Base-by-base conservation (phyloP, 2,113 vertebrate genomes). In the Calypte anna region DNA sequence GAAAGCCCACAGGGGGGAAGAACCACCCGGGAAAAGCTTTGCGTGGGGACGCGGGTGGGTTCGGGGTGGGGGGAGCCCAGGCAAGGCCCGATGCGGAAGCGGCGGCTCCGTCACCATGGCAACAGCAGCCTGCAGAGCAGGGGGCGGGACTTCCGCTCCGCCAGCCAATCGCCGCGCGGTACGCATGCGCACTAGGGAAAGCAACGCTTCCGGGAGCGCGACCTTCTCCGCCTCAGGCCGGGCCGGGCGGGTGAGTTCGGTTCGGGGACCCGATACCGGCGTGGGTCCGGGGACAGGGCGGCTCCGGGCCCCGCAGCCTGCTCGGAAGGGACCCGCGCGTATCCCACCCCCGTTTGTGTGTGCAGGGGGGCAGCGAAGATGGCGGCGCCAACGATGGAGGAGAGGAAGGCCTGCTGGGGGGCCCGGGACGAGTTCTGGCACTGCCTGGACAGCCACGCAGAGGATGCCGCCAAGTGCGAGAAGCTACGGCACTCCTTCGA, bases 351-450 rank as follows among this genome's bases (percentile, higher is more conserved):
- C 38, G 4, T 19, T 6, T 18, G 46, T 15, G 36, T 1, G 28
- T 23, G 2, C 64, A 16, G 88, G 68, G 21, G 14, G 57, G 76
- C 9, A 0, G 72, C 14, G 67, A 83, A 77, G 30, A 99, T 99
- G 99, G 69, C 98, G 4, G 99, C 99, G 62, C 99, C 98, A 2
- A 98, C 97, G 31, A 98, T 98, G 75, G 91, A 97, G 33, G 98
- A 99, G 93, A 97, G 99, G 72, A 98, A 98, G 79, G 97, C 95
- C 5, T 99, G 99, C 97, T 99, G 99, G 99, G 97, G 91, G 0
- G 98, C 99, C 53, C 98, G 98, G 67, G 99, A 99, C 88, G 89
- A 84, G 53, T 98, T 99, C 50, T 99, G 99, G 99, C 98, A 93
- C 82, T 99, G 99, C 86, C 82, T 99, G 89, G 99, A 99, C 33